Evolutionary conservation across 2,113 vertebrate species (phyloP).

Genomic region (Myrmecophaga tridactyla): DNA sequence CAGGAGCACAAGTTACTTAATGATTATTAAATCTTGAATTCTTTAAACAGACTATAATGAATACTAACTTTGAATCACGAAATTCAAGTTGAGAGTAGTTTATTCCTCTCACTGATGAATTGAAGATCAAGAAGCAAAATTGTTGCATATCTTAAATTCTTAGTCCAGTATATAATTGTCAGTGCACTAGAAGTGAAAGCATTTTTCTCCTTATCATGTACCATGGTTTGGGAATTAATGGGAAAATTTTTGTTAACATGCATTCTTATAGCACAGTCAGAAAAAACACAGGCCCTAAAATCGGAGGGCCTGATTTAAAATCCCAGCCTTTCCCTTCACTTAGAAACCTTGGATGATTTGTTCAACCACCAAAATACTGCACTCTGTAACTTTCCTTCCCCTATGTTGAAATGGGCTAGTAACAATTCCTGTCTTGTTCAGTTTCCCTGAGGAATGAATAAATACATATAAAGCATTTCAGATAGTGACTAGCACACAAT

Average conservation of each 20-base stretch:
- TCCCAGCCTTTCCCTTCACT: not conserved
- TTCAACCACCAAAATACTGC: not conserved
- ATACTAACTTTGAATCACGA: not conserved
- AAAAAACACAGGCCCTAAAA: rapidly evolving
- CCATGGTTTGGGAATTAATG: not conserved
- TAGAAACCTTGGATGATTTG: not conserved
- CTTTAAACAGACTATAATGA: not conserved
- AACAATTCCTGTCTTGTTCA: not conserved
- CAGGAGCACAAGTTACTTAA: not conserved
- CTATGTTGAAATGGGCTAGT: not conserved
- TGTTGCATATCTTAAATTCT: not conserved
- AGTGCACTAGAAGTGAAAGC: not conserved
- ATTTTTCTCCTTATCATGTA: not conserved
- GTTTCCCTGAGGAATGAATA: not conserved
- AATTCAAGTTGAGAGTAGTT: not conserved
- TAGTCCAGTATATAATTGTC: not conserved
- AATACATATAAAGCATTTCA: not conserved
- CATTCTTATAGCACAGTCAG: too few relatives aligned
- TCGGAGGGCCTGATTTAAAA: not conserved
- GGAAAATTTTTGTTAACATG: not conserved
- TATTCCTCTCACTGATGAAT: not conserved
- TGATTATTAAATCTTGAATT: not conserved
- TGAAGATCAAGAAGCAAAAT: not conserved
- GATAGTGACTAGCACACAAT: not conserved
- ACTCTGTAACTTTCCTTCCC: not conserved